These are phyloP conservation scores for Drosophila dives DNA, from an alignment of 2,888 invertebrate species.

Conservation along the genomic window DNA sequence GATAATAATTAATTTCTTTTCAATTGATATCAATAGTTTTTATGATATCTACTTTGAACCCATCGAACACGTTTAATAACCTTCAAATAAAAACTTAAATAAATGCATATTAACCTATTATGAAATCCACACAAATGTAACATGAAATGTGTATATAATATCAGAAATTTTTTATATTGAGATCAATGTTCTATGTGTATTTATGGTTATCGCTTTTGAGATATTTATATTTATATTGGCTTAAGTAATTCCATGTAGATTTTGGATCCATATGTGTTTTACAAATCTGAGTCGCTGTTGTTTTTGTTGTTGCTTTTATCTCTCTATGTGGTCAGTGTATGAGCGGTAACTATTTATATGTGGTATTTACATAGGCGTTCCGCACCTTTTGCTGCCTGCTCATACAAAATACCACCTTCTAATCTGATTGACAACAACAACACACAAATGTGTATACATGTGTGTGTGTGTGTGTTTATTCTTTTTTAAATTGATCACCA, in stretches of 20 bases:
- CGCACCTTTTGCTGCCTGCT: conserved; percentile 17
- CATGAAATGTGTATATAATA: background rate
- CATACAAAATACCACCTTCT: conserved; percentile 10
- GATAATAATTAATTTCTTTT: conserved; percentile 17
- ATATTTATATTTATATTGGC: conserved; percentile 7
- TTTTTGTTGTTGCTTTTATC: conserved; percentile 10
- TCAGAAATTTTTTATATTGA: no score
- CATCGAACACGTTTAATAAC: background rate
- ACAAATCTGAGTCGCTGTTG: conserved; percentile 1
- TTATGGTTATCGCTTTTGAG: background rate
- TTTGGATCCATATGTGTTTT: background rate
- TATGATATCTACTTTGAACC: conserved; percentile 3
- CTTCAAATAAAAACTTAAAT: background rate
- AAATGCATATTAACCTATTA: background rate
- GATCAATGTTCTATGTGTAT: background rate
- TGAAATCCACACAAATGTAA: background rate
- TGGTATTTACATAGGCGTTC: conserved; percentile 26
- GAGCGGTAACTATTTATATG: conserved; percentile 19
- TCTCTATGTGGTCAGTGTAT: background rate
- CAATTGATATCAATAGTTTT: conserved; percentile 9
- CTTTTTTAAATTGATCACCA: conserved; percentile 38
- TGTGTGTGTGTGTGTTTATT: conserved; percentile 17
- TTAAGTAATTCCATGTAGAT: conserved; percentile 6
- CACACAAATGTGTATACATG: background rate
- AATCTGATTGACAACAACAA: conserved; percentile 28